Base-by-base conservation (phyloP, 1,140 invertebrate species). In the Nilaparvata lugens region DNA sequence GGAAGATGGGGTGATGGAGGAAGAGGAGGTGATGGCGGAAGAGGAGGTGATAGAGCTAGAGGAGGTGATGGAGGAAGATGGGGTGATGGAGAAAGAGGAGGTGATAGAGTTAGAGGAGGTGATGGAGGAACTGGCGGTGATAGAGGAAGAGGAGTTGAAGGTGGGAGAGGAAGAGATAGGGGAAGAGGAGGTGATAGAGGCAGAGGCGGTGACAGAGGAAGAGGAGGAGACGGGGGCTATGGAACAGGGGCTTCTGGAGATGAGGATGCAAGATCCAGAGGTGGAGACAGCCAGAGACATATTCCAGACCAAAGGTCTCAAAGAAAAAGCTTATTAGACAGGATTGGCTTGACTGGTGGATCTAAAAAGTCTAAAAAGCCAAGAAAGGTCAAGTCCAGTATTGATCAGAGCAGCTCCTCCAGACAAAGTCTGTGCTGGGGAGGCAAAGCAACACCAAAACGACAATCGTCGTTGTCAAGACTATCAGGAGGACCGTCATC, bases 201-300 rank as follows among this genome's bases (percentile, higher is more conserved):
- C 38, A 38, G 16, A 53, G 23, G 48, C 19, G 40, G 31, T 42
- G 16, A 38, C 21, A 24, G 19, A 16, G 14, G 58, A 35, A 38
- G 16, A 53, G 23, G 48, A 52, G 19, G 21, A 35, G 21, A 45
- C 43, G 4, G 31, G 38, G 53, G 38, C n/a, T 31, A 19, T 43
- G n/a, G 14, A 48, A 6, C 9, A 45, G n/a, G 23, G 23, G 5
- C 24, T 19, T 48, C 21, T 52, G 21, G 19, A 1, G 48, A 19
- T 45, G 31, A 28, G 19, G 25, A 42, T 16, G 23, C 40, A 25
- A 31, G 19, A 48, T 23, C 19, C 28, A 11, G 31, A 28, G n/a
- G 40, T 16, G 21, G 40, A 43, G n/a, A 48, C 48, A 58, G 24
- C 56, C 31, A 58, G 57, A 45, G 31, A 58, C 23, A 21, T 43